Conservation (phyloP, 1,140 invertebrate species). For the Nasonia longicornis region DNA sequence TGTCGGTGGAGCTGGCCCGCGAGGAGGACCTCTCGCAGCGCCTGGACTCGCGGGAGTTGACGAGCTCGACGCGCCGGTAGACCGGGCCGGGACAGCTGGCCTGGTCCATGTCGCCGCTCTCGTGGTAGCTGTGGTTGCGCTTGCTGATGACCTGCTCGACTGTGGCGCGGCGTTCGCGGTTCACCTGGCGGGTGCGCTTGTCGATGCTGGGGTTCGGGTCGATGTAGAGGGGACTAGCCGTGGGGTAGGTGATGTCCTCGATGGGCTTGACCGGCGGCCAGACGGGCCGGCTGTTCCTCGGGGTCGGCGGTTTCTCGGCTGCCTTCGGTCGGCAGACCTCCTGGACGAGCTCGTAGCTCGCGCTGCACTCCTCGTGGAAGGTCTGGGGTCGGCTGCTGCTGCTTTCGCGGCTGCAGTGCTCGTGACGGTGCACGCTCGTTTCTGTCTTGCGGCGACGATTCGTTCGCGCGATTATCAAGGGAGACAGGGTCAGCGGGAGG, state of each 20-base stretch:
- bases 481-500: not conserved
- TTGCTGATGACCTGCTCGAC: slow-evolving; percentile 53
- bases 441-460: slow-evolving; percentile 28
- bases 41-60: slow-evolving; percentile 51
- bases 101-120: slow-evolving; percentile 57
- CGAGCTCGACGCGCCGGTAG: slow-evolving; percentile 59
- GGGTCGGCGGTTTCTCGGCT: slow-evolving; percentile 50
- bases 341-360: slow-evolving; percentile 53
- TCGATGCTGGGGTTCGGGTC: slow-evolving; percentile 63
- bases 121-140: slow-evolving; percentile 35
- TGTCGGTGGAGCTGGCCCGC: slow-evolving; percentile 61
- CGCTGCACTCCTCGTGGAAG: slow-evolving; percentile 15
- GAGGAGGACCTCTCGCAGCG: slow-evolving; percentile 54
- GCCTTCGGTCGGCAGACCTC: slow-evolving; percentile 41
- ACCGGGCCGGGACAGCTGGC: slow-evolving; percentile 60
- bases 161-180: slow-evolving; percentile 56
- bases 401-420: slow-evolving; percentile 40
- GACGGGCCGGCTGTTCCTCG: slow-evolving; percentile 53
- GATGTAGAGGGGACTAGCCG: slow-evolving; percentile 67
- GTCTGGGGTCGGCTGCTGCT: not conserved
- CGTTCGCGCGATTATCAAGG: slow-evolving; percentile 22
- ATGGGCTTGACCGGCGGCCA: slow-evolving; percentile 64
- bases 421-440: slow-evolving; percentile 44
- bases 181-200: slow-evolving; percentile 50
- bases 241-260: slow-evolving; percentile 66